These are phyloP conservation scores for Polypterus bichir DNA, from an alignment of 2,113 vertebrate genomes.

Conservation along the genomic window DNA sequence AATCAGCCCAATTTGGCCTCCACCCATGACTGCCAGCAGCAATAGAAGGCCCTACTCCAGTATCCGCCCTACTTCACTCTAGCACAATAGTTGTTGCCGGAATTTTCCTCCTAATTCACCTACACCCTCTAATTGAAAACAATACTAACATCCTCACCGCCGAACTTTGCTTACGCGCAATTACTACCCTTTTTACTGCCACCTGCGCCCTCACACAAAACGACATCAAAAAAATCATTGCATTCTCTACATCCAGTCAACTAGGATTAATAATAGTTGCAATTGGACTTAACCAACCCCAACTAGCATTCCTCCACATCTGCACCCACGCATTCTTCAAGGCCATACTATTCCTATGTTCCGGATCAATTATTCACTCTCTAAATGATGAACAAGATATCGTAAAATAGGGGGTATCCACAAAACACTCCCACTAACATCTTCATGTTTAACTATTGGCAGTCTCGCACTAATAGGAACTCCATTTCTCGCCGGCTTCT, in stretches of 20 bases:
- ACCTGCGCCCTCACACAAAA: slow-evolving; percentile 19
- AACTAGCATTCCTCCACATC: slow-evolving; percentile 26
- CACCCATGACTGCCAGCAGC: slow-evolving; percentile 22
- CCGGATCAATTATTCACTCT: slow-evolving; percentile 19
- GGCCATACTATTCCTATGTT: slow-evolving; percentile 24
- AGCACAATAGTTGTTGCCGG: slow-evolving; percentile 27
- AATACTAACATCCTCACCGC: not conserved
- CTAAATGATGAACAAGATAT: slow-evolving; percentile 26
- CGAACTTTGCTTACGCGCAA: slow-evolving; percentile 16
- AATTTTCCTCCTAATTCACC: slow-evolving; percentile 14
- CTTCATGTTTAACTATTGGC: slow-evolving; percentile 12
- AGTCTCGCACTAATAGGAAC: slow-evolving; percentile 19
- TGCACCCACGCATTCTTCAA: slow-evolving; percentile 24
- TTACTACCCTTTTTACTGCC: slow-evolving; percentile 19
- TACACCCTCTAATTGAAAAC: slow-evolving; percentile 14
- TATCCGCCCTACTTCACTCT: slow-evolving; percentile 23
- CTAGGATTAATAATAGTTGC: slow-evolving; percentile 27
- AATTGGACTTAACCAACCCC: slow-evolving; percentile 21
- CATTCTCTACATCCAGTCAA: slow-evolving; percentile 30
- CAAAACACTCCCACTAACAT: slow-evolving; percentile 4
- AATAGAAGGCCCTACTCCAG: slow-evolving; percentile 24
- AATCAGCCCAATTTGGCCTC: slow-evolving; percentile 24
- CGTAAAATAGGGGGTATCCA: slow-evolving; percentile 23
- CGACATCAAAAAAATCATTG: slow-evolving; percentile 29
- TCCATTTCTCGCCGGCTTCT: slow-evolving; percentile 23